Percentiles rank a stretch among this genome's conserved stretches.
These are phyloP conservation scores for Melanaphis sacchari DNA, from an alignment of 1,140 invertebrate genomes.

Conservation along the genomic window DNA sequence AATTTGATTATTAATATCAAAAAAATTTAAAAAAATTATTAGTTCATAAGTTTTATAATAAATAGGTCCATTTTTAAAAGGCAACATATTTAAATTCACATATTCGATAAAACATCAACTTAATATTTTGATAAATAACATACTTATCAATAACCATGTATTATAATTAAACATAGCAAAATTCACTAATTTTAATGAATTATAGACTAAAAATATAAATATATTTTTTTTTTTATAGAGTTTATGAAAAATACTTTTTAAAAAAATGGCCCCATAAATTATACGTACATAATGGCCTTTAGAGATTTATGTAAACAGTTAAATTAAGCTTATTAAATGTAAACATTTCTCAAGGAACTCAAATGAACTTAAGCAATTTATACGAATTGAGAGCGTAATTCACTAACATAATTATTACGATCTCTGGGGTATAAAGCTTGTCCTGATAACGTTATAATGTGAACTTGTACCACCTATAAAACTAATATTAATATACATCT, in stretches of 20 bases:
- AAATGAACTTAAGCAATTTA: conserved; percentile 33
- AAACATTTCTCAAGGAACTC: not conserved
- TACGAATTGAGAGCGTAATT: not conserved
- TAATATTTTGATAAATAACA: too few relatives aligned
- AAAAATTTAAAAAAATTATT: too few relatives aligned
- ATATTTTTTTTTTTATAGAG: not conserved
- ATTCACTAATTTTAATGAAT: not conserved
- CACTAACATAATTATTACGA: conserved; percentile 14
- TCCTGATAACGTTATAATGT: conserved; percentile 8
- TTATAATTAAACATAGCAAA: not conserved
- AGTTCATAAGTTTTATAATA: too few relatives aligned
- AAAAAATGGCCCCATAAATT: not conserved
- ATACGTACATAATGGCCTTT: not conserved
- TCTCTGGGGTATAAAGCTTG: not conserved
- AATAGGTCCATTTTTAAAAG: too few relatives aligned
- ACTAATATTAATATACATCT: not conserved
- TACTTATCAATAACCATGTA: not conserved
- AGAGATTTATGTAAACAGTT: not conserved
- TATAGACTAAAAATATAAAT: too few relatives aligned
- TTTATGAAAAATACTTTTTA: not conserved
- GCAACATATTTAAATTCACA: not conserved
- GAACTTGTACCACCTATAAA: not conserved
- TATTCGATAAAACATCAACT: not conserved
- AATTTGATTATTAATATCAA: too few relatives aligned
- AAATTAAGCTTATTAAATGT: conserved; percentile 20